A percentile compares a stretch with the other conserved stretches of the same genome.
Evolutionary conservation across 2,888 invertebrate species (phyloP).

Genomic region (Pogonocherus hispidulus): DNA sequence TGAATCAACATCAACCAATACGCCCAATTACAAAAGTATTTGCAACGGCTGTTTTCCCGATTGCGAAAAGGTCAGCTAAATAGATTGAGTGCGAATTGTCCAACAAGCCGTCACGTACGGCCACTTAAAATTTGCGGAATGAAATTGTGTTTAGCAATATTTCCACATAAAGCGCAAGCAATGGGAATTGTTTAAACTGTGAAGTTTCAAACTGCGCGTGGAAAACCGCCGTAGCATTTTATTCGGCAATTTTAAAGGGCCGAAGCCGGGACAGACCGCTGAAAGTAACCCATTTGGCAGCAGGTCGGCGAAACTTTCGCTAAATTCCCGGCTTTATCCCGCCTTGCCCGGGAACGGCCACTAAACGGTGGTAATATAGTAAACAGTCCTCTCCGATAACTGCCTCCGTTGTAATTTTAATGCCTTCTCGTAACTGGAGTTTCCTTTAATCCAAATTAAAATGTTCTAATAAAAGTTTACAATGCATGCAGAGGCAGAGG

Average conservation of each 20-base stretch:
- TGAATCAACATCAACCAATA: neutral
- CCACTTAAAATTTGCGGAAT: constrained; percentile 13
- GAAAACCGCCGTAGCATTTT: constrained; percentile 30
- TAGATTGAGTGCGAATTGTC: neutral
- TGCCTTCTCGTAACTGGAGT: neutral
- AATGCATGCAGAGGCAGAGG: too few relatives aligned
- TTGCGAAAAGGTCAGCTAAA: neutral
- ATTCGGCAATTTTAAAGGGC: constrained; percentile 34
- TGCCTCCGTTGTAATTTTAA: constrained; percentile 5
- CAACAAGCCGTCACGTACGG: constrained; percentile 7
- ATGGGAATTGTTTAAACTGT: constrained; percentile 27
- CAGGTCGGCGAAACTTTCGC: constrained; percentile 27
- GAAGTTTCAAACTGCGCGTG: constrained; percentile 26
- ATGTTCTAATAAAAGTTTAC: neutral
- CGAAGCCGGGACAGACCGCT: constrained; percentile 28
- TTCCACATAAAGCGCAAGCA: constrained; percentile 22
- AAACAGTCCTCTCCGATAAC: constrained; percentile 18
- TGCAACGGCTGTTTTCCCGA: neutral
- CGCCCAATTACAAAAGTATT: neutral
- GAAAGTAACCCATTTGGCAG: constrained; percentile 36
- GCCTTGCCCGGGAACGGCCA: constrained; percentile 4
- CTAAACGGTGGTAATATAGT: constrained; percentile 19
- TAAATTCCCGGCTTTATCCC: constrained; percentile 18
- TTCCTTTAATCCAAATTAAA: constrained; percentile 9
- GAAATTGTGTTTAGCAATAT: constrained; percentile 17